phyloP scores from a whole-genome alignment of 2,113 vertebrate genomes.

The Burhinus bistriatus region DNA sequence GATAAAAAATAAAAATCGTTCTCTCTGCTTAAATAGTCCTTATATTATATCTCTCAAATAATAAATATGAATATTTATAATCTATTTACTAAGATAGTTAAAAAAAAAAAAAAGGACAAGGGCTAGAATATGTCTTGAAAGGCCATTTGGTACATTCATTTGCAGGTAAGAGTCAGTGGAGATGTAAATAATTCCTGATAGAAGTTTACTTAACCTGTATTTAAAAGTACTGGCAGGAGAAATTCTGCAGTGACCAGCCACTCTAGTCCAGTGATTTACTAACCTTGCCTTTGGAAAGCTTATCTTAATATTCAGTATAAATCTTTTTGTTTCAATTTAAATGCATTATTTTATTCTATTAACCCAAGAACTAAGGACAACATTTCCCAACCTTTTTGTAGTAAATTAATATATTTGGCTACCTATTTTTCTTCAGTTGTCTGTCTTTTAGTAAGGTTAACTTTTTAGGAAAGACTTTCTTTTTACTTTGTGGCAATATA shows the following conservation, averaged over 20 bases:
- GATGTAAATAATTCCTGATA: not conserved
- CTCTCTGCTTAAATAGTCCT: not conserved
- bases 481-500: not conserved
- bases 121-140: not conserved
- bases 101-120: too few relatives aligned
- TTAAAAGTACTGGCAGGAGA: not conserved
- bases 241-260: not conserved
- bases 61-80: not conserved
- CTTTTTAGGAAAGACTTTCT: not conserved
- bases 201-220: not conserved
- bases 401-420: not conserved
- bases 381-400: not conserved
- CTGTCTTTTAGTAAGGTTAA: not conserved
- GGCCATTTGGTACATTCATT: not conserved
- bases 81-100: not conserved
- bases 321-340: not conserved
- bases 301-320: not conserved
- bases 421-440: not conserved
- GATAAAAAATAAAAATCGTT: not conserved
- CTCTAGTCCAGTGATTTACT: not conserved
- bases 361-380: not conserved
- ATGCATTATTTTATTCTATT: not conserved
- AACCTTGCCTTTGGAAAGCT: not conserved
- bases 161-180: not conserved
- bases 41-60: not conserved